These are phyloP conservation scores for Channa striata DNA, from an alignment of 2,797 vertebrate genomes.

Conservation along the genomic window DNA sequence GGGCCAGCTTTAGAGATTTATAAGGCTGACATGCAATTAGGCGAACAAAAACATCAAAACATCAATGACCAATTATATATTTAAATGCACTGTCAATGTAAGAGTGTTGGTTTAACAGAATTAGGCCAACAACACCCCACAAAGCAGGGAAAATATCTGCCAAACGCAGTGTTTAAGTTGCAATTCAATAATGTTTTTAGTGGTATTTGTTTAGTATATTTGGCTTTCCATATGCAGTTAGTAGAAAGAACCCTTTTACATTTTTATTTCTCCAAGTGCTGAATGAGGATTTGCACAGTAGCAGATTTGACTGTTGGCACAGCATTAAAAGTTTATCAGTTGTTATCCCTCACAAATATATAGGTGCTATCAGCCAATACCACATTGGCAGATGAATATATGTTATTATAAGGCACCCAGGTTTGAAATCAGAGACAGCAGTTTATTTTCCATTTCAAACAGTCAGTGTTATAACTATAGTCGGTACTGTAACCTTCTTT, in stretches of 20 bases:
- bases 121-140: slow-evolving; percentile 22
- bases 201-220: too few relatives aligned
- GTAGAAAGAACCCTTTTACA: background rate
- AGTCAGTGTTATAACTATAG: too few relatives aligned
- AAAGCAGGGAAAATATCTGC: background rate
- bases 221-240: background rate
- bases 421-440: too few relatives aligned
- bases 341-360: too few relatives aligned
- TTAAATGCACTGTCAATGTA: background rate
- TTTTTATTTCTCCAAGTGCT: background rate
- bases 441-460: too few relatives aligned
- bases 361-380: too few relatives aligned
- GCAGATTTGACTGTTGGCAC: background rate
- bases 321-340: too few relatives aligned
- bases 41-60: background rate
- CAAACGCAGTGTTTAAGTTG: too few relatives aligned
- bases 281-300: background rate
- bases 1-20: background rate
- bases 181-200: too few relatives aligned
- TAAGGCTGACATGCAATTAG: background rate
- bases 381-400: too few relatives aligned
- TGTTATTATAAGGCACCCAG: too few relatives aligned
- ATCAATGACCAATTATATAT: background rate
- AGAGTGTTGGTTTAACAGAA: slow-evolving; percentile 20
- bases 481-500: too few relatives aligned